Base-by-base conservation (phyloP, 2,113 vertebrate genomes). In the Spea multiplicata region DNA sequence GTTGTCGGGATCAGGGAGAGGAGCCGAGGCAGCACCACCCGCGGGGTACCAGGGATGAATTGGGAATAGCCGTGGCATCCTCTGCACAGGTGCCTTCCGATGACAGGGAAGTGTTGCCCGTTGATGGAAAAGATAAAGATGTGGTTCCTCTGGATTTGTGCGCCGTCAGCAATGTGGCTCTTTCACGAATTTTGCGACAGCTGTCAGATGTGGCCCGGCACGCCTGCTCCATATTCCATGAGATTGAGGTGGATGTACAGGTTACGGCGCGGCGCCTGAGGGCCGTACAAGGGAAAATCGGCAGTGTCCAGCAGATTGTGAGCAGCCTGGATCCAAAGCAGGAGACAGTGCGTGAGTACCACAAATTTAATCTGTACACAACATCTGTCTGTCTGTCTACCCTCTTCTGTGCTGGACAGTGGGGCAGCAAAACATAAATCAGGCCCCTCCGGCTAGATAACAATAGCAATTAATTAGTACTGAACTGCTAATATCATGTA, bases 281-380 rank as follows among this genome's bases (percentile, higher is more conserved):
- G 80, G 91, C 91, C 74, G 92, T 99, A 74, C 96, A 96, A 85
- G 86, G 92, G 74, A 94, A 91, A 88, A 93, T 99, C 13, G 86
- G 85, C 73, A 87, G 82, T 6, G 91, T 97, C 66, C 95, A 97
- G 84, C 91, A 91, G 85, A 87, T 87, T 64, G 89, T 94, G 82
- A 84, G 85, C 76, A 90, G 87, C 72, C 88, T 97, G 91, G 96
- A 99, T 89, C 95, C 95, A 83, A 96, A 95, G 80, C 94, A 94
- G 91, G 95, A 98, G 94, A 88, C 95, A 91, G 97, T 99, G 93
- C 96, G 97, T 97, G 87, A 98, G 96, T 98, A 94, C 64, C 80
- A 64, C 4, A 59, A 67, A 62, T 67, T 59, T 10, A 53, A 44
- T 49, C 59, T 53, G 62, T 57, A 17, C 47, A 47, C n/a, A 59